Evolutionary conservation across 1,140 invertebrate species (phyloP).

Genomic region (Drosophila melanica): DNA sequence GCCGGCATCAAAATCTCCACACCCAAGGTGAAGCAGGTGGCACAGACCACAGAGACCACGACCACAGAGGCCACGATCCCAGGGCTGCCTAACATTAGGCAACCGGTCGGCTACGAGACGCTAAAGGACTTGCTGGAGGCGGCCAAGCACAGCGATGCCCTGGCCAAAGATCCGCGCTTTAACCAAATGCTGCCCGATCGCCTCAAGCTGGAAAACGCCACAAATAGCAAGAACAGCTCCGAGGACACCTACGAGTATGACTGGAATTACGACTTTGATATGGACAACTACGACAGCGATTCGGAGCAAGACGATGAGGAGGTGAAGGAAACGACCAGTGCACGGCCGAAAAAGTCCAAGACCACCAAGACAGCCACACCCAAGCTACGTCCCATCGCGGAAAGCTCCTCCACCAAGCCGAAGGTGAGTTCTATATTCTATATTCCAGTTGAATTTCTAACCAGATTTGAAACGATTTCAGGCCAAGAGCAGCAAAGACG

Average conservation of each 20-base stretch:
- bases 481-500: slow-evolving; percentile 47
- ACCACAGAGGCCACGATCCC: too few species aligned
- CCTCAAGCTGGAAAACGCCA: slow-evolving; percentile 50
- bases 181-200: slow-evolving; percentile 75
- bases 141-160: slow-evolving; percentile 67
- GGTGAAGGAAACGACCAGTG: slow-evolving; percentile 49
- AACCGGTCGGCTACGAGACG: slow-evolving; percentile 62
- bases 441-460: neutral
- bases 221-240: slow-evolving; percentile 51
- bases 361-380: slow-evolving; percentile 39
- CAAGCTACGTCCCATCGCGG: slow-evolving; percentile 68
- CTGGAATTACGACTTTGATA: slow-evolving; percentile 49
- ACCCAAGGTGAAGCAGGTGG: slow-evolving; percentile 58
- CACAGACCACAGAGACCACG: neutral
- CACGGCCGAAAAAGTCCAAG: slow-evolving; percentile 53
- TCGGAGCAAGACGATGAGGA: slow-evolving; percentile 44
- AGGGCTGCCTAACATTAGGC: too few species aligned
- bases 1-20: slow-evolving; percentile 62
- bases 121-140: slow-evolving; percentile 72
- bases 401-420: slow-evolving; percentile 35
- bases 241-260: slow-evolving; percentile 62
- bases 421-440: slow-evolving; percentile 49
- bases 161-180: slow-evolving; percentile 77
- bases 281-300: slow-evolving; percentile 45
- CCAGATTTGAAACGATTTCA: neutral